A percentile compares a stretch with the other conserved stretches of the same genome.
Conservation (phyloP, 2,888 invertebrate genomes). For the Polymixis lichenea region DNA sequence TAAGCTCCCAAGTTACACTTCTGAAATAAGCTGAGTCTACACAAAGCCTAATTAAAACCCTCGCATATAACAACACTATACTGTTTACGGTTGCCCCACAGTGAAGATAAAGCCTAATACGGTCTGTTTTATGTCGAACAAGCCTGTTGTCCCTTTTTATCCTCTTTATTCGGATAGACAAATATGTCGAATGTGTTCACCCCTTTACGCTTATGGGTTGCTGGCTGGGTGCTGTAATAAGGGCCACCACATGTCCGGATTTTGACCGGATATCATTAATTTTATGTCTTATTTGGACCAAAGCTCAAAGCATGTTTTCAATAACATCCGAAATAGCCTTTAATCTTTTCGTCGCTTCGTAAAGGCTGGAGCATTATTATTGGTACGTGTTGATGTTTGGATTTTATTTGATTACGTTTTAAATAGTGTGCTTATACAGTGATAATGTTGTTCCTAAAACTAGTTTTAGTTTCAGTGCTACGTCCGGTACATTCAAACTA, state of each 20-base stretch:
- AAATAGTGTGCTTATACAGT: neutral
- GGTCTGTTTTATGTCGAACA: slow-evolving; percentile 17
- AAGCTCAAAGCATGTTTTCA: slow-evolving; percentile 36
- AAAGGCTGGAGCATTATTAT: neutral
- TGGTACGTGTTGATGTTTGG: slow-evolving; percentile 7
- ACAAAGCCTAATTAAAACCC: slow-evolving; percentile 59
- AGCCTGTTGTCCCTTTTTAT: slow-evolving; percentile 42
- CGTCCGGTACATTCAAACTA: slow-evolving; percentile 8
- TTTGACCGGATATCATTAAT: slow-evolving; percentile 40
- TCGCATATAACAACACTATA: slow-evolving; percentile 35
- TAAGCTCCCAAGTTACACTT: slow-evolving; percentile 7
- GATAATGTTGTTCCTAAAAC: slow-evolving; percentile 11
- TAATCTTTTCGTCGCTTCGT: slow-evolving; percentile 17
- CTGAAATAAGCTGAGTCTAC: slow-evolving; percentile 43
- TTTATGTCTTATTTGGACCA: slow-evolving; percentile 27
- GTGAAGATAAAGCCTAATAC: slow-evolving; percentile 44
- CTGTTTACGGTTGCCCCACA: neutral
- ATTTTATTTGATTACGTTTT: slow-evolving; percentile 22
- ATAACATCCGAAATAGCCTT: slow-evolving; percentile 43
- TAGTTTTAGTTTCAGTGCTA: slow-evolving; percentile 5
- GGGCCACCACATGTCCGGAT: slow-evolving; percentile 19
- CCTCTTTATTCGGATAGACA: slow-evolving; percentile 35
- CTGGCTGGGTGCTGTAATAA: neutral
- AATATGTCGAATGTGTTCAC: slow-evolving; percentile 32
- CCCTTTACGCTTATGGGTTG: slow-evolving; percentile 23